phyloP scores from a whole-genome alignment of 2,797 vertebrate genomes.

The Pipistrellus pygmaeus region DNA sequence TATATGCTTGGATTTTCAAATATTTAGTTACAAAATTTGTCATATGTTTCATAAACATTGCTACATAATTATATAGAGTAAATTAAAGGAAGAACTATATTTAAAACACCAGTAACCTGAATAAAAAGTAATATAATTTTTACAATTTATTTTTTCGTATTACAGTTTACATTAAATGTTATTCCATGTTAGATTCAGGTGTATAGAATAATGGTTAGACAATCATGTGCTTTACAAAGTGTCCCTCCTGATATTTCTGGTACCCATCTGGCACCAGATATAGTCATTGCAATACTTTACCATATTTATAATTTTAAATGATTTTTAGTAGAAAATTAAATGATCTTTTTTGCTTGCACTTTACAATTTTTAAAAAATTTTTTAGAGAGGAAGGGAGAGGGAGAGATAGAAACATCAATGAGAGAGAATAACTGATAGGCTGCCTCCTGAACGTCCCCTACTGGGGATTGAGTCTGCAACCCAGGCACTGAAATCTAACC shows the following conservation, averaged over 20 bases:
- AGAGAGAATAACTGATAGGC: too few relatives aligned
- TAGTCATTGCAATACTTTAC: background rate
- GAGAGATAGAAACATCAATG: too few relatives aligned
- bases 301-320: background rate
- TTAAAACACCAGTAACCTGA: background rate
- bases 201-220: background rate
- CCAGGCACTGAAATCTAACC: too few relatives aligned
- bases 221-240: background rate
- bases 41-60: conserved; percentile 23
- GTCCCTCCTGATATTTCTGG: background rate
- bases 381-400: too few relatives aligned
- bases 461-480: too few relatives aligned
- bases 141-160: background rate
- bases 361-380: too few relatives aligned
- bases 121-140: background rate
- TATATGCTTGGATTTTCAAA: background rate
- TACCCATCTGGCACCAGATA: background rate
- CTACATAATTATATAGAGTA: background rate
- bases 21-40: background rate
- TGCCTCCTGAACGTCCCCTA: too few relatives aligned
- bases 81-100: background rate
- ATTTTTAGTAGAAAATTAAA: background rate
- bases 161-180: background rate
- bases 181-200: background rate
- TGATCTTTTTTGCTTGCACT: background rate